These are phyloP conservation scores for Hydrolagus colliei DNA, from an alignment of 2,797 vertebrate genomes.

Conservation along the genomic window DNA sequence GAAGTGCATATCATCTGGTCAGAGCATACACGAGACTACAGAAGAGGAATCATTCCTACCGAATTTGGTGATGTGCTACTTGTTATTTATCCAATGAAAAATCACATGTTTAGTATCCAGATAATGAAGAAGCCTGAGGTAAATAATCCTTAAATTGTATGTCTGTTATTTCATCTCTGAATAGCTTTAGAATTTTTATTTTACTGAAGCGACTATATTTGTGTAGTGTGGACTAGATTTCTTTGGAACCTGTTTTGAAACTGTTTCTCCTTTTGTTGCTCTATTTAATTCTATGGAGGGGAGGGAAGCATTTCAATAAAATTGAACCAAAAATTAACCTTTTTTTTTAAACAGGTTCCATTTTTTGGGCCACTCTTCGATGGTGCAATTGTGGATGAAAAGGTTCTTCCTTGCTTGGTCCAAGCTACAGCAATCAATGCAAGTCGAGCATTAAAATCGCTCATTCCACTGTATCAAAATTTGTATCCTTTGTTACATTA, in stretches of 20 bases:
- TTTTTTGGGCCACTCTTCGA: constrained; percentile 97
- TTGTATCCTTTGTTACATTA: constrained; percentile 82
- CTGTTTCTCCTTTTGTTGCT: no score
- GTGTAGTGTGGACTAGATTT: no score
- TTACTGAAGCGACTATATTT: no score
- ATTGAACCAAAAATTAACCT: constrained; percentile 23
- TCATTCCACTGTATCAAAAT: constrained; percentile 95
- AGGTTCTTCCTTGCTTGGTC: constrained; percentile 90
- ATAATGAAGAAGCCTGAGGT: constrained; percentile 97
- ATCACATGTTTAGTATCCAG: constrained; percentile 95
- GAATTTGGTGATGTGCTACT: constrained; percentile 95
- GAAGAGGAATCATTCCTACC: constrained; percentile 91
- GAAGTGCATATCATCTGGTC: constrained; percentile 98
- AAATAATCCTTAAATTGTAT: constrained; percentile 37
- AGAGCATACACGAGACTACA: constrained; percentile 89
- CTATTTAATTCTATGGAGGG: no score
- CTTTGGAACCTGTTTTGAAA: no score
- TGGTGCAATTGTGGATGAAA: constrained; percentile 92
- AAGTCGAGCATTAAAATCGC: constrained; percentile 89
- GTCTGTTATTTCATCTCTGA: neutral
- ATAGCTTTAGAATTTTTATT: neutral
- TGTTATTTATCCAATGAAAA: constrained; percentile 94
- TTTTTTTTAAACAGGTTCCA: constrained; percentile 69
- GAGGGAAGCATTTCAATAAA: neutral
- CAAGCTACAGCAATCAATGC: constrained; percentile 96